Base-by-base conservation (phyloP, 1,140 invertebrate genomes). In the Drosophila bocki region DNA sequence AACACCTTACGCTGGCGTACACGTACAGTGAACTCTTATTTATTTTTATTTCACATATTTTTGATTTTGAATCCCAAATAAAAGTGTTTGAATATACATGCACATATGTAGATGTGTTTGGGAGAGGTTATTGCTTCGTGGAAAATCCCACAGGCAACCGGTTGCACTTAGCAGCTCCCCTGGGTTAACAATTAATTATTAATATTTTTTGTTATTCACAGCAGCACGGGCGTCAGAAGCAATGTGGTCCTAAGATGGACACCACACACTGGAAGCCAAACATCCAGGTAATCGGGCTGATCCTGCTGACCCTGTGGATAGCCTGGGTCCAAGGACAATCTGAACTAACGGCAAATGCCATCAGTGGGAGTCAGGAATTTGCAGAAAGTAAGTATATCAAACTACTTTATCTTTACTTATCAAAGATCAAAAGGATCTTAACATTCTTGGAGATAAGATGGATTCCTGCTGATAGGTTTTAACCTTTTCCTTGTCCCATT, bases 211-310 rank as follows among this genome's bases (percentile, higher is more conserved):
- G 26, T 63, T 32, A 48, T n/a, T 33, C 35, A 37, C 22, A 9
- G 45, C 59, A 86, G 59, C 75, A 53, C 33, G 6, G 53, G 22
- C 2, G 53, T 35, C 58, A 47, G 59, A 47, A 61, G 69, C 78
- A 71, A 87, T 87, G 83, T 78, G 85, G 85, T 33, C 57, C 77
- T 78, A 84, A 88, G 80, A 68, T 79, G 84, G 54, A 57, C 44
- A 62, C 17, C 39, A 65, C 44, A 51, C 35, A 54, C 22, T 68
- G 79, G 41, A 70, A 68, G 54, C 39, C 41, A 74, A 63, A 37
- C 17, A 59, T 51, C 29, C 44, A 45, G 76, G 50, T 50, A 17
- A 57, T 74, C 68, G 57, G 60, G 41, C 29, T 69, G n/a, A 33
- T 87, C 44, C 45, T 72, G 33, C 15, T 54, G 11, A 22, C 60